phyloP scores from a whole-genome alignment of 2,888 invertebrate species.

The Taphrorychus bicolor region DNA sequence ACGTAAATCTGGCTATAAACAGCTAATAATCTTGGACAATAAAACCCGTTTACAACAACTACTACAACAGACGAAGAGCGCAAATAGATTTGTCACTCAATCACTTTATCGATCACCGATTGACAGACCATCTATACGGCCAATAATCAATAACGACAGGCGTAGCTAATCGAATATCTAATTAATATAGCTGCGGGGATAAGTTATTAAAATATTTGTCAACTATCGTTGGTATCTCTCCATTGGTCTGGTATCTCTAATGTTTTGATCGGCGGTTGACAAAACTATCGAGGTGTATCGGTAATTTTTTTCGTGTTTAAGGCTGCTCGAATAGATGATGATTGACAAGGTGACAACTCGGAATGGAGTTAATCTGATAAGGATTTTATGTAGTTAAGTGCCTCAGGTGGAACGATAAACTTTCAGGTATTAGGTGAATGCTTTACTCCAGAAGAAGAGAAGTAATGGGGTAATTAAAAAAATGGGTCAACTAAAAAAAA shows the following conservation, averaged over 20 bases:
- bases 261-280: conserved; percentile 17
- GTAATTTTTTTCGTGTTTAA: background rate
- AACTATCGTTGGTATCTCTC: conserved; percentile 4
- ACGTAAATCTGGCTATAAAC: no score
- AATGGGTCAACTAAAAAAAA: no score
- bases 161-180: conserved; percentile 25
- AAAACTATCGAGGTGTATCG: conserved; percentile 9
- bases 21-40: no score
- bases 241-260: background rate
- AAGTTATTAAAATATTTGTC: conserved; percentile 30
- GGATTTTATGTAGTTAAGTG: no score
- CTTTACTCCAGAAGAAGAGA: no score
- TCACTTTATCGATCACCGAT: conserved; percentile 14
- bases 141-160: conserved; percentile 24
- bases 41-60: no score
- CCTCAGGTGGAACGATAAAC: no score
- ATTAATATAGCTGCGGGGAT: conserved; percentile 15
- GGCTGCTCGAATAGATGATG: background rate
- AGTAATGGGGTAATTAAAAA: no score
- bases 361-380: background rate
- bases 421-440: no score
- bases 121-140: conserved; percentile 21
- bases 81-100: conserved; percentile 10
- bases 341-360: background rate
- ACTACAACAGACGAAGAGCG: background rate